phyloP scores from a whole-genome alignment of 2,888 invertebrate genomes.

The Entomobrya proxima region DNA sequence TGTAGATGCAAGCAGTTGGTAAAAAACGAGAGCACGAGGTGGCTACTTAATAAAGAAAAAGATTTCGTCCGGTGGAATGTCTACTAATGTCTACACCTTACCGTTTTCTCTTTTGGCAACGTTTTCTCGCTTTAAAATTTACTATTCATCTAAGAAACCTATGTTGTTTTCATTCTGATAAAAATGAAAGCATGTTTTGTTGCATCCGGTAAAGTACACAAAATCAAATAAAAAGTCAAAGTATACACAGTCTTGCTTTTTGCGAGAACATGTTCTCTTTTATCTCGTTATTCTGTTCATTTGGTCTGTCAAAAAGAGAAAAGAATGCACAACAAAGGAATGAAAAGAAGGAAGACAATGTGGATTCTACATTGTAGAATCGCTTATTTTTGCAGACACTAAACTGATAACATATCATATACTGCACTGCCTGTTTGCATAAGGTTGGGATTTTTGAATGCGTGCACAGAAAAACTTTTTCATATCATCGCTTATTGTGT shows the following conservation, averaged over 20 bases:
- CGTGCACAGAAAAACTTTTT: not conserved
- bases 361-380: too few species aligned
- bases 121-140: not conserved
- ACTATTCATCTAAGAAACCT: too few species aligned
- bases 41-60: not conserved
- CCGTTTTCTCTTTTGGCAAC: not conserved
- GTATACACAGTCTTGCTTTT: too few species aligned
- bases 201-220: not conserved
- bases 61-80: not conserved
- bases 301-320: slow-evolving; percentile 1
- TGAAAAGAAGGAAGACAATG: too few species aligned
- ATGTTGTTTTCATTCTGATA: too few species aligned
- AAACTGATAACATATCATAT: too few species aligned
- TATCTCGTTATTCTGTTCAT: not conserved
- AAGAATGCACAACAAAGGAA: too few species aligned
- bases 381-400: not conserved
- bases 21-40: not conserved
- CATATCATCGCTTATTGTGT: not conserved
- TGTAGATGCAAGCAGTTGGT: not conserved
- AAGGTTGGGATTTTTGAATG: not conserved
- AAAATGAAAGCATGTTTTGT: too few species aligned
- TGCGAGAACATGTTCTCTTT: not conserved
- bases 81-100: not conserved
- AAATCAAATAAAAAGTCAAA: too few species aligned
- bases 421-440: not conserved